A percentile compares a stretch with the other conserved stretches of the same genome.
Evolutionary conservation across 2,113 vertebrate species (phyloP).

Genomic region (Mastomys coucha): DNA sequence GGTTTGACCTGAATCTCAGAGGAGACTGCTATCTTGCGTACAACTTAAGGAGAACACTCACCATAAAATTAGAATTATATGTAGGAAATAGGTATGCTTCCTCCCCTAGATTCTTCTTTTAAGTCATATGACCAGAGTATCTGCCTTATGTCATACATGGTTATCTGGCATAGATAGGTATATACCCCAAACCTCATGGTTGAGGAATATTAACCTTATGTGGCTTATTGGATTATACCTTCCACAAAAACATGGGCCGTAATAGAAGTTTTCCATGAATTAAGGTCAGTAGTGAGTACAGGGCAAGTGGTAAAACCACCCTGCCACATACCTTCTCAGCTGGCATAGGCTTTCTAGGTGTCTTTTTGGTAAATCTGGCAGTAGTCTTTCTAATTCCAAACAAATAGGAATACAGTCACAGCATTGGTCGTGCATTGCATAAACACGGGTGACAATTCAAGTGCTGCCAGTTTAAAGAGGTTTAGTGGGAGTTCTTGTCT

Average conservation of each 20-base stretch:
- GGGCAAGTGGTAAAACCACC: neutral
- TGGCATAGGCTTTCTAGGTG: neutral
- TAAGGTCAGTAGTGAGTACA: neutral
- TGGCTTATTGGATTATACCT: neutral
- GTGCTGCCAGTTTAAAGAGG: neutral
- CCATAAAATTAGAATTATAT: constrained; percentile 38
- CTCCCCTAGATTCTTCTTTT: neutral
- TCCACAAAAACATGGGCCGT: neutral
- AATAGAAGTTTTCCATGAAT: neutral
- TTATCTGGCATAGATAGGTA: neutral
- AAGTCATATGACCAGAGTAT: neutral
- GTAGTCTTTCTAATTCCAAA: neutral
- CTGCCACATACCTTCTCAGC: neutral
- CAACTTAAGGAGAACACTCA: neutral
- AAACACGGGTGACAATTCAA: neutral
- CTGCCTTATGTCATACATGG: neutral
- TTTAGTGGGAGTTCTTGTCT: neutral
- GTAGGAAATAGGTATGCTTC: neutral
- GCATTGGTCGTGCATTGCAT: neutral
- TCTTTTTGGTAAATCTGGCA: neutral
- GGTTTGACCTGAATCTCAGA: constrained; percentile 62
- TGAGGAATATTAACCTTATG: neutral
- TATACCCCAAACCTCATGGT: neutral
- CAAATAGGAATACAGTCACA: neutral
- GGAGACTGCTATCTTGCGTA: neutral